phyloP scores from a whole-genome alignment of 1,140 invertebrate genomes.

The Drosophila kepulauana region DNA sequence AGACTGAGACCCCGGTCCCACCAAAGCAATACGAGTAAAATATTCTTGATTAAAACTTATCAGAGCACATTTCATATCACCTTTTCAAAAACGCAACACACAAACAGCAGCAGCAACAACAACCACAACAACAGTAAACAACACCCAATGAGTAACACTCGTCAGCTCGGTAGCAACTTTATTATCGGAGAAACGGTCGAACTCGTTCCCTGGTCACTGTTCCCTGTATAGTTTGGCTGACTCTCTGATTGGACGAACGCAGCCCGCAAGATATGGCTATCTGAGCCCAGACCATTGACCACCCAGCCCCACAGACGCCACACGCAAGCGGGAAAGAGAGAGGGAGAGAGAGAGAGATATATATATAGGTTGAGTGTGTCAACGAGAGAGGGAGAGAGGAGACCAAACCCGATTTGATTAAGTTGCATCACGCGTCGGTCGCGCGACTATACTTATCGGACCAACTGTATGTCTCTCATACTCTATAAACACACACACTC shows the following conservation, averaged over 20 bases:
- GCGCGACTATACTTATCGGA: constrained; percentile 76
- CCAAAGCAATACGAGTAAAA: constrained; percentile 81
- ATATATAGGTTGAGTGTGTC: no score
- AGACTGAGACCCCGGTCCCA: constrained; percentile 61
- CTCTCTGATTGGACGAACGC: constrained; percentile 61
- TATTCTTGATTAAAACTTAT: constrained; percentile 84
- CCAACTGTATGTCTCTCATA: constrained; percentile 42
- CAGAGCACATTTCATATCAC: constrained; percentile 84
- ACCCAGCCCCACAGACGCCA: constrained; percentile 67
- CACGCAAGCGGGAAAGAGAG: constrained; percentile 4
- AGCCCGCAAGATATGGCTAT: constrained; percentile 72
- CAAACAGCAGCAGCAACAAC: constrained; percentile 47
- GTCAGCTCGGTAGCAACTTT: constrained; percentile 60
- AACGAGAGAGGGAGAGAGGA: constrained; percentile 26
- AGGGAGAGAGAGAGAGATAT: background rate
- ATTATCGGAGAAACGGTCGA: constrained; percentile 75
- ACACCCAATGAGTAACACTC: constrained; percentile 62
- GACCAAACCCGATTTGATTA: constrained; percentile 74
- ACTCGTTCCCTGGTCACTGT: constrained; percentile 55
- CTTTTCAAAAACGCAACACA: constrained; percentile 79
- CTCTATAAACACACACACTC: constrained; percentile 5
- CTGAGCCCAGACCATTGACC: constrained; percentile 46
- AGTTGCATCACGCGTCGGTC: constrained; percentile 72
- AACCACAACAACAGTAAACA: constrained; percentile 32
- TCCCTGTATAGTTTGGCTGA: constrained; percentile 67